phyloP scores from a whole-genome alignment of 2,113 vertebrate species.

The Hemibagrus wyckioides region DNA sequence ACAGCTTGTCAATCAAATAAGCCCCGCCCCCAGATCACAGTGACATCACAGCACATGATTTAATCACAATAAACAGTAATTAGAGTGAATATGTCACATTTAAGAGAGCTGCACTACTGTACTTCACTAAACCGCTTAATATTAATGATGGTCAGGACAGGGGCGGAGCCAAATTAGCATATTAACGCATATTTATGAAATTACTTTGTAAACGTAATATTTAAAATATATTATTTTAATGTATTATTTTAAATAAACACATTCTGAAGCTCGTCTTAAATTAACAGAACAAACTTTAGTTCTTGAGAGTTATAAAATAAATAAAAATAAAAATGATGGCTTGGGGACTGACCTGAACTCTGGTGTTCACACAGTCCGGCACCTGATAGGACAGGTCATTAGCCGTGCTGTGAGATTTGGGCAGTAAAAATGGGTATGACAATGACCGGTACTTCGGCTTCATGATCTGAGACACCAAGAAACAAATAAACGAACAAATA shows the following conservation, averaged over 20 bases:
- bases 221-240: too few species aligned
- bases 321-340: neutral
- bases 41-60: neutral
- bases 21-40: neutral
- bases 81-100: neutral
- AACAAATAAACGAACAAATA: neutral
- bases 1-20: neutral
- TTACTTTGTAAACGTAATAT: too few species aligned
- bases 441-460: conserved; percentile 92
- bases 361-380: conserved; percentile 75
- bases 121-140: neutral
- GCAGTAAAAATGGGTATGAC: conserved; percentile 88
- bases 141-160: neutral
- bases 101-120: neutral
- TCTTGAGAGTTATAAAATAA: neutral
- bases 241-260: neutral
- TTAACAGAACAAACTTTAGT: neutral
- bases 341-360: conserved; percentile 80
- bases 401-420: conserved; percentile 88
- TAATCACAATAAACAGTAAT: neutral
- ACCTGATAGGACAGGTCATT: conserved; percentile 84
- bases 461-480: conserved; percentile 77
- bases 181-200: neutral
- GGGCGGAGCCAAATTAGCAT: neutral
- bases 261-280: neutral